These are phyloP conservation scores for Noturus placidus DNA, from an alignment of 2,113 vertebrate genomes.

Conservation along the genomic window DNA sequence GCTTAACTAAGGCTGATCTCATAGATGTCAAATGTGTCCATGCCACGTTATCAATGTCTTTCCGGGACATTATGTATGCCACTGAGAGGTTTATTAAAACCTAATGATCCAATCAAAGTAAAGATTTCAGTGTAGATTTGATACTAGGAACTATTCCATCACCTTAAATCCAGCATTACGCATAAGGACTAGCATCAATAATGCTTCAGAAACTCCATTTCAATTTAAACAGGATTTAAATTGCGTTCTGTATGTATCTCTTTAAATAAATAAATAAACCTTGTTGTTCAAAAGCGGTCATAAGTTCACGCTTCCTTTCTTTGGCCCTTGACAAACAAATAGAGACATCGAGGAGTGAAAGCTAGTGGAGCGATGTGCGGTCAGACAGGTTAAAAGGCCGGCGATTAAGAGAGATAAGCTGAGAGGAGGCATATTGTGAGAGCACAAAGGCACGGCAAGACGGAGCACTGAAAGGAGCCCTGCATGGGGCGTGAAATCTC, in stretches of 20 bases:
- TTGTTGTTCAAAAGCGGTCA: neutral
- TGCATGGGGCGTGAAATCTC: conserved; percentile 66
- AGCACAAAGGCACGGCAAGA: conserved; percentile 66
- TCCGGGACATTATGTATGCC: neutral
- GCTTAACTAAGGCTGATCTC: conserved; percentile 22
- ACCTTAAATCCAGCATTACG: neutral
- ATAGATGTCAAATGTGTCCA: neutral
- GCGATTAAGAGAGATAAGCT: conserved; percentile 51
- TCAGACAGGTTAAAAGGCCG: conserved; percentile 44
- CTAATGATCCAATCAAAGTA: neutral
- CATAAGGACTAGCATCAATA: neutral
- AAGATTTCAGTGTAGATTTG: neutral
- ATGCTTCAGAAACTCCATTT: neutral
- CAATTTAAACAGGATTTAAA: neutral
- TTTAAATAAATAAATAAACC: neutral
- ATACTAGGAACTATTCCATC: neutral
- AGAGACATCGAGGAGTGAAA: conserved; percentile 20
- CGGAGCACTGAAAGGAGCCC: conserved; percentile 69
- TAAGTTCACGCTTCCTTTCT: neutral
- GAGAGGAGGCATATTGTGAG: conserved; percentile 60
- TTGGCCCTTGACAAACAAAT: neutral
- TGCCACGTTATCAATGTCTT: neutral
- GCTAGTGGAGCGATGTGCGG: conserved; percentile 31
- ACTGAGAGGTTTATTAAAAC: neutral
- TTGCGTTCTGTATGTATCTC: neutral